Conservation (phyloP, 2,797 vertebrate species). For the Pangasius larnaudii region DNA sequence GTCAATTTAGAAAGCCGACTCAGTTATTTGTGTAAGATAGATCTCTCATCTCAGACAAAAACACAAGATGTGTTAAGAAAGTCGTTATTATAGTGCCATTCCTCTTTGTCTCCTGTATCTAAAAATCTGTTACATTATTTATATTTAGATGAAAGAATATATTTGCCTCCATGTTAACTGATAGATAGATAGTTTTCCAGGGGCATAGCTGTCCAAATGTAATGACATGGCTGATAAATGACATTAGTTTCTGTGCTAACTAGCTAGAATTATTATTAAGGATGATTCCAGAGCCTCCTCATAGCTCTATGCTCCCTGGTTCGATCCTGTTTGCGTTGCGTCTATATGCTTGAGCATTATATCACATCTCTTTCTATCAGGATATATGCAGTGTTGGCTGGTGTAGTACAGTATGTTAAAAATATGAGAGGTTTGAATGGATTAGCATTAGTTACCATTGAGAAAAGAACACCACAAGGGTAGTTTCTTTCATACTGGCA, state of each 20-base stretch:
- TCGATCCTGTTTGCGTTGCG: not conserved
- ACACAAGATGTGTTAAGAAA: not conserved
- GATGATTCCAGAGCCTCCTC: not conserved
- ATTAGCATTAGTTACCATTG: not conserved
- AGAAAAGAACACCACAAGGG: not conserved
- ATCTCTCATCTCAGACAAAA: not conserved
- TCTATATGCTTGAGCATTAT: conserved; percentile 1
- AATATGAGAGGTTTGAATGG: not conserved
- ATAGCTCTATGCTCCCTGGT: not conserved
- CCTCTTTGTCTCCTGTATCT: not conserved
- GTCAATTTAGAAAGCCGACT: not conserved
- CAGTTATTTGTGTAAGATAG: not conserved
- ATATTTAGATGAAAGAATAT: not conserved
- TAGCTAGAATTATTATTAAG: not conserved
- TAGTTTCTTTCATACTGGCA: not conserved
- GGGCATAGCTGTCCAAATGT: not conserved
- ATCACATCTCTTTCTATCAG: not conserved
- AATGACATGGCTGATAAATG: conserved; percentile 8
- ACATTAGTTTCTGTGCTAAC: not conserved
- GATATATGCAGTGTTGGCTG: not conserved
- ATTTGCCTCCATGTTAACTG: not conserved
- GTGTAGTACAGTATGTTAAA: not conserved
- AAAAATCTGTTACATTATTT: not conserved
- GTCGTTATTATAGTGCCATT: not conserved
- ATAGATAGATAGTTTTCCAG: not conserved